A percentile compares a stretch with the other conserved stretches of the same genome.
These are phyloP conservation scores for Zaprionus gabonicus DNA, from an alignment of 1,140 invertebrate species.

Conservation along the genomic window DNA sequence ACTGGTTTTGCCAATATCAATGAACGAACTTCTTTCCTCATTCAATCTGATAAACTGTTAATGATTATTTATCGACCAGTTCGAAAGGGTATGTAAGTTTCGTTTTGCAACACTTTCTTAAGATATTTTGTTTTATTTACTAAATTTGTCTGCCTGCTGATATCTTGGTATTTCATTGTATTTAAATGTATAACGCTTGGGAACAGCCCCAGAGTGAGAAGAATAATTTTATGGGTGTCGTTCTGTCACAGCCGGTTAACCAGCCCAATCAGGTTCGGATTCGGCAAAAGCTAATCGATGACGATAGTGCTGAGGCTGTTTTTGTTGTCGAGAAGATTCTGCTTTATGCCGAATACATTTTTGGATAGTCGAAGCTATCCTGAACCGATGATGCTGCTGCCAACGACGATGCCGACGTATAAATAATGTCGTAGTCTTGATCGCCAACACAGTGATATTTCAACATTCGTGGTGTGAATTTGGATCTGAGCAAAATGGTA, in stretches of 20 bases:
- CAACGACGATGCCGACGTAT: slow-evolving; percentile 60
- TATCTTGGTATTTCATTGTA: slow-evolving; percentile 46
- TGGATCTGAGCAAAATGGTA: slow-evolving; percentile 79
- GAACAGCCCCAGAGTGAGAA: slow-evolving; percentile 33
- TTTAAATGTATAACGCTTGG: slow-evolving; percentile 69
- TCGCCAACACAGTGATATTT: slow-evolving; percentile 75
- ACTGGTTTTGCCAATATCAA: not conserved
- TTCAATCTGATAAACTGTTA: not conserved
- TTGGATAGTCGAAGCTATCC: slow-evolving; percentile 57
- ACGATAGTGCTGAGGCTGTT: slow-evolving; percentile 18
- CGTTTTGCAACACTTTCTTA: slow-evolving; percentile 2
- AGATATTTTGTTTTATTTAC: slow-evolving; percentile 26
- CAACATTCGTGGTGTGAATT: slow-evolving; percentile 80
- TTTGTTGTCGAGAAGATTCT: slow-evolving; percentile 71
- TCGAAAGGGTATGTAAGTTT: slow-evolving; percentile 28
- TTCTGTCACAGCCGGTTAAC: slow-evolving; percentile 72
- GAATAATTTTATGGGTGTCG: slow-evolving; percentile 72
- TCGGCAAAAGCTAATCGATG: slow-evolving; percentile 35
- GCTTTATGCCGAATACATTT: slow-evolving; percentile 53
- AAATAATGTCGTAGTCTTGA: slow-evolving; percentile 76
- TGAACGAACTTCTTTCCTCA: not conserved
- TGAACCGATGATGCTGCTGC: slow-evolving; percentile 41
- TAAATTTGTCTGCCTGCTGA: slow-evolving; percentile 45
- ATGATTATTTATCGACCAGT: not conserved
- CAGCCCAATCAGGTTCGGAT: slow-evolving; percentile 73